Evolutionary conservation across 2,797 vertebrate genomes (phyloP).

Genomic region (Urophycis tenuis): DNA sequence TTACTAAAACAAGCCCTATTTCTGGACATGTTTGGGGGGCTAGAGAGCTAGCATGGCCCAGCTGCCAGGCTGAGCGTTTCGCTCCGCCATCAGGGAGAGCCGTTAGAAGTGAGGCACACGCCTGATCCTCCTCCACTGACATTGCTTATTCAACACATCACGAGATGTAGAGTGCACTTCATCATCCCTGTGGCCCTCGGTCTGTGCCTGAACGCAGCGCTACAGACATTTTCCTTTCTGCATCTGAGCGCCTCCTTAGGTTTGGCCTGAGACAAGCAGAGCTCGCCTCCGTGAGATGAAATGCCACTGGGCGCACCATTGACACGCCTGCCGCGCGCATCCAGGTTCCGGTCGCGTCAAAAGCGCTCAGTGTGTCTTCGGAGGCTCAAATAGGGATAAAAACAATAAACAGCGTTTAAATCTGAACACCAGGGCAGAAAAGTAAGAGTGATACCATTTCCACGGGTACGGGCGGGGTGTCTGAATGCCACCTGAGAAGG

Average conservation of each 20-base stretch:
- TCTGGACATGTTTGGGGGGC: slow-evolving; percentile 37
- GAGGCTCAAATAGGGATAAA: not conserved
- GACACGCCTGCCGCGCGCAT: not conserved
- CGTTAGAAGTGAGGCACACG: slow-evolving; percentile 44
- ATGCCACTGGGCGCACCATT: not conserved
- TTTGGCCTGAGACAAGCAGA: not conserved
- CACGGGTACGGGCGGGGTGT: not conserved
- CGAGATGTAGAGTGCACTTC: slow-evolving; percentile 5
- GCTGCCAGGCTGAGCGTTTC: slow-evolving; percentile 40
- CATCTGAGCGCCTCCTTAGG: not conserved
- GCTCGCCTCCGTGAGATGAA: not conserved
- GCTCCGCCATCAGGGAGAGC: slow-evolving; percentile 34
- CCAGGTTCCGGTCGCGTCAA: not conserved
- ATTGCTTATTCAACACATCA: slow-evolving; percentile 39
- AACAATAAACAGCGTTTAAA: not conserved
- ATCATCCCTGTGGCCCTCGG: not conserved
- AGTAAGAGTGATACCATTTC: slow-evolving; percentile 8
- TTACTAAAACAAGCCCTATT: slow-evolving; percentile 4
- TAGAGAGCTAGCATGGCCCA: slow-evolving; percentile 35
- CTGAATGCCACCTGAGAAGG: slow-evolving; percentile 33
- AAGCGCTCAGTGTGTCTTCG: not conserved
- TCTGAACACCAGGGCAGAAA: not conserved
- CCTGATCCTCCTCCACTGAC: slow-evolving; percentile 12
- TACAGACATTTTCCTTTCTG: not conserved
- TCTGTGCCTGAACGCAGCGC: not conserved